Conservation (phyloP, 2,113 vertebrate genomes). For the Pandion haliaetus region DNA sequence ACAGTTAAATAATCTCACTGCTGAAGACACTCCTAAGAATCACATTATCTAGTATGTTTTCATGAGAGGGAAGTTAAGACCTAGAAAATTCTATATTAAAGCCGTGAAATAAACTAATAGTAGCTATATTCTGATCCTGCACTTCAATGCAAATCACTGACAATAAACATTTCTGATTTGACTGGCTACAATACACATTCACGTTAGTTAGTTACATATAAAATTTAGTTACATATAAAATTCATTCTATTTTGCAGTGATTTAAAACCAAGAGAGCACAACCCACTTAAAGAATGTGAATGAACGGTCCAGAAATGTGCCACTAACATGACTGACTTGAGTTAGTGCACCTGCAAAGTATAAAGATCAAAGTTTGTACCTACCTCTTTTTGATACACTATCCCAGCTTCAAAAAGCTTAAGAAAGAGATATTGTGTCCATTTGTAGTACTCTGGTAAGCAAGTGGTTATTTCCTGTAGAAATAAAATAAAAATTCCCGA, state of each 20-base stretch:
- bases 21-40: not conserved
- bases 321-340: not conserved
- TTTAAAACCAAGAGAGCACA: not conserved
- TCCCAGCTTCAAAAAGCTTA: constrained; percentile 89
- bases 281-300: not conserved
- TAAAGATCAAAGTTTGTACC: not conserved
- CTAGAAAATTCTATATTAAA: not conserved
- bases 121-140: not conserved
- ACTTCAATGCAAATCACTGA: not conserved
- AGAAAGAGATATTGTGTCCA: constrained; percentile 97
- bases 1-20: not conserved
- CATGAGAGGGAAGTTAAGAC: not conserved
- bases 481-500: not conserved
- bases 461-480: constrained; percentile 92
- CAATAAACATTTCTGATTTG: not conserved
- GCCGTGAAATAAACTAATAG: not conserved
- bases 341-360: not conserved
- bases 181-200: not conserved
- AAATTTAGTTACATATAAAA: not conserved
- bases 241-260: not conserved
- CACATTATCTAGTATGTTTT: not conserved
- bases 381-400: constrained; percentile 97
- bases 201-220: not conserved
- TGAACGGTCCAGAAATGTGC: not conserved
- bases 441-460: constrained; percentile 91